phyloP scores from a whole-genome alignment of 2,888 invertebrate species.

The Prosapia bicincta region DNA sequence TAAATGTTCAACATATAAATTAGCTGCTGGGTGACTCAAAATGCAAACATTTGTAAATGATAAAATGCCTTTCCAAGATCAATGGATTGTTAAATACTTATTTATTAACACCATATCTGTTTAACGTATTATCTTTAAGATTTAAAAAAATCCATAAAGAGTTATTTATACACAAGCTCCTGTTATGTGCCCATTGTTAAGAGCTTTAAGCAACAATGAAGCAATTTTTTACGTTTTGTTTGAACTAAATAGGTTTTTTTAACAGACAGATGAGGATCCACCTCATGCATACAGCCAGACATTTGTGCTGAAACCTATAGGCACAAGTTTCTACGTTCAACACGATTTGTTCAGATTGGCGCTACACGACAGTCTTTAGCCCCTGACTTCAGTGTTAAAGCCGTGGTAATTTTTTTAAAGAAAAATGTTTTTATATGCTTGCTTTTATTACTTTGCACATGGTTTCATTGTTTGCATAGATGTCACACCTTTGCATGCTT shows the following conservation, averaged over 20 bases:
- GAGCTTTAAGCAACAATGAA: background rate
- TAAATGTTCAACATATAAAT: too few species aligned
- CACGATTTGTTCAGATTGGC: conserved; percentile 94
- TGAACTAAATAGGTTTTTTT: background rate
- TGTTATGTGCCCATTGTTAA: too few species aligned
- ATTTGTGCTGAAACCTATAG: conserved; percentile 88
- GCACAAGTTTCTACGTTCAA: conserved; percentile 86
- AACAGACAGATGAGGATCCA: conserved; percentile 91
- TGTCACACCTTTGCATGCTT: background rate
- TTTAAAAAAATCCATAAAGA: too few species aligned
- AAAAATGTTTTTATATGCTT: background rate
- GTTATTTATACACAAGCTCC: too few species aligned
- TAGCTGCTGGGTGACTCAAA: too few species aligned
- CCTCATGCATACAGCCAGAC: conserved; percentile 92
- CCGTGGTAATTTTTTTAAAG: background rate
- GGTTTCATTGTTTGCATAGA: background rate
- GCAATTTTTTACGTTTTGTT: background rate
- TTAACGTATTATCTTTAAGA: too few species aligned
- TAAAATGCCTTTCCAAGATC: too few species aligned
- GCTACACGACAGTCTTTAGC: conserved; percentile 66
- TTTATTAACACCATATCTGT: too few species aligned
- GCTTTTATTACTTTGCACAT: background rate
- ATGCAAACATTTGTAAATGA: too few species aligned
- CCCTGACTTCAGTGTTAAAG: background rate
- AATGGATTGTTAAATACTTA: too few species aligned